phyloP scores from a whole-genome alignment of 2,113 vertebrate species.

The Archilochus colubris region DNA sequence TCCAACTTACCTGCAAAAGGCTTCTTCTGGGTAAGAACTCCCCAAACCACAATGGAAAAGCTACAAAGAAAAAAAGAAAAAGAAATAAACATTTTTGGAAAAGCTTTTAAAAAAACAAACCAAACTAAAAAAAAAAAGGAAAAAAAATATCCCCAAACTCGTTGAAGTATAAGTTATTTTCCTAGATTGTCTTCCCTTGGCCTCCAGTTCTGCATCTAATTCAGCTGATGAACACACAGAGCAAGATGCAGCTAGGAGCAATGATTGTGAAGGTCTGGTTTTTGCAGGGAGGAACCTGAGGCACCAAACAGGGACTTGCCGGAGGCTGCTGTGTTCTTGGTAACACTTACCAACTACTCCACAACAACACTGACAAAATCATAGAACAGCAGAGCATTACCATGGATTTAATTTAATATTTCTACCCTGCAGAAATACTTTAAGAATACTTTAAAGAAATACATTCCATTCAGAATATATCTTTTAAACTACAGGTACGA shows the following conservation, averaged over 20 bases:
- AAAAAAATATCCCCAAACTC: neutral
- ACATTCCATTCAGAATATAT: neutral
- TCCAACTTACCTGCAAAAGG: constrained; percentile 91
- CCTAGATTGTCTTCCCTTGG: neutral
- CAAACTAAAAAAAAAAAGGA: neutral
- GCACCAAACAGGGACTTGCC: neutral
- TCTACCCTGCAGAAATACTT: neutral
- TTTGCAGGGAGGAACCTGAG: neutral
- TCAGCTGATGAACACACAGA: neutral
- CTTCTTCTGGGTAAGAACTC: constrained; percentile 95
- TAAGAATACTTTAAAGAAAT: neutral
- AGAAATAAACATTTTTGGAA: neutral
- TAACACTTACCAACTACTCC: neutral
- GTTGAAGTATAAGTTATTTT: neutral
- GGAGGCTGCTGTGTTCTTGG: neutral
- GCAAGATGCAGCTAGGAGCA: neutral
- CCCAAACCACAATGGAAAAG: constrained; percentile 96
- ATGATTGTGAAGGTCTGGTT: neutral
- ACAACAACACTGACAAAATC: neutral
- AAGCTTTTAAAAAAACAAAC: neutral
- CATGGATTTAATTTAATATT: neutral
- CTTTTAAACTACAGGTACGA: neutral
- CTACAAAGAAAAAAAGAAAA: constrained; percentile 72
- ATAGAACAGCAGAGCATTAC: neutral
- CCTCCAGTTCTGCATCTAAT: neutral